Evolutionary conservation across 2,888 invertebrate genomes (phyloP).

Genomic region (Synanthedon tipuliformis): DNA sequence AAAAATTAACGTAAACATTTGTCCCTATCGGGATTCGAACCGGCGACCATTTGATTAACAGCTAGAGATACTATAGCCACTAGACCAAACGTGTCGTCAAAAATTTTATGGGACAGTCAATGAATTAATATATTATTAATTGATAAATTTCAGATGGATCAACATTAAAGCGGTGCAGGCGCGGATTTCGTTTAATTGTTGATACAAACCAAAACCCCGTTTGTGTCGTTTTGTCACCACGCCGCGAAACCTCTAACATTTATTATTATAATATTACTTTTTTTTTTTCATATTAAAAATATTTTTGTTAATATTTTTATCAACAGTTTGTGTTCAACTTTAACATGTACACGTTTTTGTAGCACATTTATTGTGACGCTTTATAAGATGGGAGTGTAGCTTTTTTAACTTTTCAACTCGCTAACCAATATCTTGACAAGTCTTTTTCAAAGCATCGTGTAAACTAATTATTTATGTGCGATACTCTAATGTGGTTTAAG

Average conservation of each 20-base stretch:
- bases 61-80: no score
- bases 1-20: no score
- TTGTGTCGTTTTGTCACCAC: slow-evolving; percentile 15
- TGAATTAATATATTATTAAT: no score
- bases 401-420: slow-evolving; percentile 13
- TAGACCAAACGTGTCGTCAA: no score
- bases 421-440: background rate
- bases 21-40: no score
- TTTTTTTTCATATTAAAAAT: slow-evolving; percentile 52
- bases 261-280: slow-evolving; percentile 22
- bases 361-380: slow-evolving; percentile 59
- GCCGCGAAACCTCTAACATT: no score
- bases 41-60: no score
- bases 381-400: slow-evolving; percentile 35
- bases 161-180: slow-evolving; percentile 42
- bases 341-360: slow-evolving; percentile 51
- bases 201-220: slow-evolving; percentile 26
- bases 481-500: no score
- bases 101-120: no score
- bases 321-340: slow-evolving; percentile 48
- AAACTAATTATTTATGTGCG: no score
- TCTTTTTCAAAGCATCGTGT: background rate
- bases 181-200: slow-evolving; percentile 16
- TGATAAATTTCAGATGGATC: slow-evolving; percentile 52
- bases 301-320: slow-evolving; percentile 60